Conservation (phyloP, 2,797 vertebrate species). For the Anas bernieri region DNA sequence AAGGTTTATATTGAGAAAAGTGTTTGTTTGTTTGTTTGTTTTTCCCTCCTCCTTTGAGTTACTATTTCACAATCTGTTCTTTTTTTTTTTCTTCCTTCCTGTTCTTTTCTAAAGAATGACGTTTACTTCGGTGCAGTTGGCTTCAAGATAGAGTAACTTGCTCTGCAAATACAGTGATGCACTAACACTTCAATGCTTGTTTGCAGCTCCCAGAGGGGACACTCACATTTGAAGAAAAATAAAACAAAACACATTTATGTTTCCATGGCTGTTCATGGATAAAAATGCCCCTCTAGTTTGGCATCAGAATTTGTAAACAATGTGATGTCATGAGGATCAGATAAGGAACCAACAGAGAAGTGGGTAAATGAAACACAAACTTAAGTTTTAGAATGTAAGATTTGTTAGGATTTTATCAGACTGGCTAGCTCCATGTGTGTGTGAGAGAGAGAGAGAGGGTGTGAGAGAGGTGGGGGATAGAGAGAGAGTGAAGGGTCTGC, state of each 20-base stretch:
- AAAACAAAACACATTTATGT: background rate
- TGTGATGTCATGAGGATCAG: background rate
- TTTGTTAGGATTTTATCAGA: background rate
- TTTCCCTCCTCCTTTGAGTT: constrained; percentile 47
- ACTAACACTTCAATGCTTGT: background rate
- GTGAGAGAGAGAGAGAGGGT: background rate
- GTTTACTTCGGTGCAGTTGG: constrained; percentile 28
- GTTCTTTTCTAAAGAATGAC: constrained; percentile 6
- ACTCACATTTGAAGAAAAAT: background rate
- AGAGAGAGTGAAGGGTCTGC: background rate
- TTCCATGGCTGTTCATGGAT: background rate
- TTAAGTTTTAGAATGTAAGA: background rate
- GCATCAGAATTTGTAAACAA: constrained; percentile 33
- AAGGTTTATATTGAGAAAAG: constrained; percentile 51
- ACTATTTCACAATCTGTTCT: constrained; percentile 3
- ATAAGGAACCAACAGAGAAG: background rate
- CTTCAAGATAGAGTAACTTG: background rate
- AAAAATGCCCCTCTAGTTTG: background rate
- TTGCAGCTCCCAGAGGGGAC: background rate
- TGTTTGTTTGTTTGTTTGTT: constrained; percentile 57
- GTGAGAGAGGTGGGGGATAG: too few species aligned
- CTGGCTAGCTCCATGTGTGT: background rate
- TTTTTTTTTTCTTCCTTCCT: background rate
- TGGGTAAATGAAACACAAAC: background rate
- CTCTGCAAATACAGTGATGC: background rate